These are phyloP conservation scores for Montipora capricornis DNA, from an alignment of 64 coral and sea anemone species.

Conservation along the genomic window DNA sequence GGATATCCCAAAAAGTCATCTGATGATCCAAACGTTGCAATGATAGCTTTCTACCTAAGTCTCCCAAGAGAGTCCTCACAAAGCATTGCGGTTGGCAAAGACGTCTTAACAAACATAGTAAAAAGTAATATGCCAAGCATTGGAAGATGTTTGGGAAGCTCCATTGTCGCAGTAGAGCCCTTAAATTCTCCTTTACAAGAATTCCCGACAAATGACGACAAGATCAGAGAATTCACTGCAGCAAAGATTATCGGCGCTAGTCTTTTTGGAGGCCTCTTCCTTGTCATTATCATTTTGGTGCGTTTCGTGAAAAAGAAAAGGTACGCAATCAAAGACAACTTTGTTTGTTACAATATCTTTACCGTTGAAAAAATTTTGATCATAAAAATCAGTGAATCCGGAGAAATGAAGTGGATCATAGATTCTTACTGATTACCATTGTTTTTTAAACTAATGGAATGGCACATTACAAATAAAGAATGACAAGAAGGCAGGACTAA, in stretches of 20 bases:
- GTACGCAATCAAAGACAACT: not conserved
- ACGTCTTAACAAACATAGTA: not conserved
- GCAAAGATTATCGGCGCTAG: not conserved
- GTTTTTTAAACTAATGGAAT: too few species aligned
- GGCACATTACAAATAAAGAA: too few species aligned
- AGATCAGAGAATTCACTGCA: not conserved
- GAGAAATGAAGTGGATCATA: too few species aligned
- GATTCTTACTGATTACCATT: too few species aligned
- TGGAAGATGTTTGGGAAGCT: not conserved
- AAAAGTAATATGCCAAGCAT: not conserved
- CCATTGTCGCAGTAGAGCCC: not conserved
- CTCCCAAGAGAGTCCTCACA: not conserved
- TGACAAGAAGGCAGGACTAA: too few species aligned
- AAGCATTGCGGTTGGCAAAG: not conserved
- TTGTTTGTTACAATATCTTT: too few species aligned
- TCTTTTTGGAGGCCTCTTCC: not conserved
- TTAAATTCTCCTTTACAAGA: not conserved
- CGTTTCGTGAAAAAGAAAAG: not conserved
- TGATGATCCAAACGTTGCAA: not conserved
- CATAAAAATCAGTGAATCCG: too few species aligned
- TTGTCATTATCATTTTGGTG: not conserved
- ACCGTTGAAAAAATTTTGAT: too few species aligned
- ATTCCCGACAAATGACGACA: not conserved
- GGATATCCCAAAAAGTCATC: constrained; percentile 13
- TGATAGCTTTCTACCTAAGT: not conserved